Conservation (phyloP, 1,140 invertebrate genomes). For the Copidosoma floridanum region DNA sequence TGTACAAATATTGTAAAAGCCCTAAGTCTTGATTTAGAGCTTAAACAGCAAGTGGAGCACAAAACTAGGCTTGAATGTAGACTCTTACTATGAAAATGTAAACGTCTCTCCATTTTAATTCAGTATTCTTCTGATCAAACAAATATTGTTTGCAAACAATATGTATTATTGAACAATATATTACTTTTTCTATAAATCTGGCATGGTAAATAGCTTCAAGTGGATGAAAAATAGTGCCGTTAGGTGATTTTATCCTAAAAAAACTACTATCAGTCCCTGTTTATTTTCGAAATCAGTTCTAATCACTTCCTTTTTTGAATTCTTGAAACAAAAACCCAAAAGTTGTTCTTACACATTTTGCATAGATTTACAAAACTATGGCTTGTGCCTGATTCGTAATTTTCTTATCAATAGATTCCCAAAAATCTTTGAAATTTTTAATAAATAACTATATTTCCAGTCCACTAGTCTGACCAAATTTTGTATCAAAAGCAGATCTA, state of each 20-base stretch:
- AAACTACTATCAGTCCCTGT: background rate
- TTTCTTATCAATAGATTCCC: background rate
- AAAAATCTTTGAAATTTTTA: background rate
- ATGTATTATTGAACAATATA: no score
- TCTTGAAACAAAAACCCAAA: background rate
- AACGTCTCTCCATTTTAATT: background rate
- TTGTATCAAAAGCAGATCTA: no score
- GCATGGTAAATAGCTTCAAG: background rate
- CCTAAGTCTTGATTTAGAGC: background rate
- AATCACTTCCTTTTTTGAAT: no score
- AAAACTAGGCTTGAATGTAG: background rate
- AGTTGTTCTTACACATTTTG: background rate
- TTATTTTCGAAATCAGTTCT: background rate
- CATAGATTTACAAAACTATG: background rate
- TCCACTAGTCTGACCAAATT: no score
- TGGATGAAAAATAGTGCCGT: no score
- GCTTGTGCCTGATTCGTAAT: background rate
- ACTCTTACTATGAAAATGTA: background rate
- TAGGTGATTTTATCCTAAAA: background rate
- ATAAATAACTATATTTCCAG: background rate
- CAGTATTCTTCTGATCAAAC: no score
- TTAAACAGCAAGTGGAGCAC: background rate
- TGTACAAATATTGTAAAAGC: background rate
- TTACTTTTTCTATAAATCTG: no score
- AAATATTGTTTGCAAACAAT: no score